Conservation (phyloP, 92 coral and sea anemone species). For the Heliopora coerulea region DNA sequence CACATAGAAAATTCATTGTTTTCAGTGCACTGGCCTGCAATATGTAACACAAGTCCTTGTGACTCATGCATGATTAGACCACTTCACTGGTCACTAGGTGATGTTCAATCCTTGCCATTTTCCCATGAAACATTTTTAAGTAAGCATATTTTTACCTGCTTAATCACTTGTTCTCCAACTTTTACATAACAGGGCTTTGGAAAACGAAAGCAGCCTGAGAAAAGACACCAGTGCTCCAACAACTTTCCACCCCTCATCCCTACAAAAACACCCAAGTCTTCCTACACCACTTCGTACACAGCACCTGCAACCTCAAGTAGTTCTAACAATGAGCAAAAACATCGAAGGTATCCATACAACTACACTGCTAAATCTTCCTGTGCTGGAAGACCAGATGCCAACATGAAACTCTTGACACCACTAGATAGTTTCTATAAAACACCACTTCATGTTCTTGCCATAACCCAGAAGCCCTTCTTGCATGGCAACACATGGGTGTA, state of each 20-base stretch:
- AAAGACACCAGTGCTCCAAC: slow-evolving; percentile 78
- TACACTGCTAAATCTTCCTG: slow-evolving; percentile 66
- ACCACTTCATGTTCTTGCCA: slow-evolving; percentile 81
- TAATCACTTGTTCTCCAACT: neutral
- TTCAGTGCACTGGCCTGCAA: too few relatives aligned
- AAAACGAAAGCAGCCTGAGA: slow-evolving; percentile 62
- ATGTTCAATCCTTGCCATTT: too few relatives aligned
- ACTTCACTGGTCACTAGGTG: too few relatives aligned
- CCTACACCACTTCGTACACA: slow-evolving; percentile 65
- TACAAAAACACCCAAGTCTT: slow-evolving; percentile 57
- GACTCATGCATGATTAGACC: too few relatives aligned
- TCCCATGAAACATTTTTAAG: too few relatives aligned
- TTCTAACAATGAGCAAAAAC: neutral
- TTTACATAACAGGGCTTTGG: slow-evolving; percentile 73
- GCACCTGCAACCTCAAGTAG: slow-evolving; percentile 52
- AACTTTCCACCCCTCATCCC: slow-evolving; percentile 72
- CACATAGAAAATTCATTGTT: too few relatives aligned
- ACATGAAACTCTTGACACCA: slow-evolving; percentile 63
- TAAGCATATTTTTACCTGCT: too few relatives aligned
- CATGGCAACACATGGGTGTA: slow-evolving; percentile 80
- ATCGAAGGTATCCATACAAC: slow-evolving; percentile 72
- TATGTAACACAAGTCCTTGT: too few relatives aligned
- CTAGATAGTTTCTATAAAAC: slow-evolving; percentile 66
- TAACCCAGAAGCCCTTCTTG: slow-evolving; percentile 80
- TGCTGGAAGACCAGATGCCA: slow-evolving; percentile 68